These are phyloP conservation scores for Drosophila paranaensis DNA, from an alignment of 2,888 invertebrate genomes.

Conservation along the genomic window DNA sequence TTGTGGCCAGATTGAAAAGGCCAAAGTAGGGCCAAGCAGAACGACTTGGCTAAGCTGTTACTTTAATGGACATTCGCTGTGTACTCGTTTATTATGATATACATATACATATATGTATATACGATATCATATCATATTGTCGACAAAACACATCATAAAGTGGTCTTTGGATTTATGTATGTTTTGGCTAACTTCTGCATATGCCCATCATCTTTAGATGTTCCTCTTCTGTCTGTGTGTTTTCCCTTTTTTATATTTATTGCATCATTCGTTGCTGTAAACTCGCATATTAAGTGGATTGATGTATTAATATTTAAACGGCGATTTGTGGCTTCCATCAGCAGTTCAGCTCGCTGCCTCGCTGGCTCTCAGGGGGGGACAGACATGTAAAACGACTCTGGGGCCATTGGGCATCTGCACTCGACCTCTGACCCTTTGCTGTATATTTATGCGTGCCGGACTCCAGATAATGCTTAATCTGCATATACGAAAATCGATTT, in stretches of 20 bases:
- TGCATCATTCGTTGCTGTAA: slow-evolving; percentile 76
- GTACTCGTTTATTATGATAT: slow-evolving; percentile 33
- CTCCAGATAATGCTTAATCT: slow-evolving; percentile 58
- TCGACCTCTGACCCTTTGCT: slow-evolving; percentile 62
- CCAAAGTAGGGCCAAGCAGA: slow-evolving; percentile 3
- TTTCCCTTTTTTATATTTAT: slow-evolving; percentile 72
- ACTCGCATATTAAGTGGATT: slow-evolving; percentile 83
- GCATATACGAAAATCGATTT: slow-evolving; percentile 58
- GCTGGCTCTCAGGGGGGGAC: slow-evolving; percentile 1
- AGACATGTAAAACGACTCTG: slow-evolving; percentile 29
- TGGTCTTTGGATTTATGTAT: slow-evolving; percentile 41
- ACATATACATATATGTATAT: not conserved
- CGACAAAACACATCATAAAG: slow-evolving; percentile 49
- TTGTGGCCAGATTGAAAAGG: slow-evolving; percentile 32
- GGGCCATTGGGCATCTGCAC: slow-evolving; percentile 29
- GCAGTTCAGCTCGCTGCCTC: slow-evolving; percentile 23
- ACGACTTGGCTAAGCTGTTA: slow-evolving; percentile 5
- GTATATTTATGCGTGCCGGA: slow-evolving; percentile 54
- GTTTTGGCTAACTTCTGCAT: slow-evolving; percentile 33
- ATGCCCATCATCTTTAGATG: slow-evolving; percentile 55
- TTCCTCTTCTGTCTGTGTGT: slow-evolving; percentile 1
- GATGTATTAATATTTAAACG: slow-evolving; percentile 85
- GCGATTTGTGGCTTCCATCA: slow-evolving; percentile 78
- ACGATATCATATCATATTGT: slow-evolving; percentile 12
- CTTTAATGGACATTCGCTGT: slow-evolving; percentile 39